phyloP scores from a whole-genome alignment of 2,888 invertebrate species.

The Euzetes globulus region DNA sequence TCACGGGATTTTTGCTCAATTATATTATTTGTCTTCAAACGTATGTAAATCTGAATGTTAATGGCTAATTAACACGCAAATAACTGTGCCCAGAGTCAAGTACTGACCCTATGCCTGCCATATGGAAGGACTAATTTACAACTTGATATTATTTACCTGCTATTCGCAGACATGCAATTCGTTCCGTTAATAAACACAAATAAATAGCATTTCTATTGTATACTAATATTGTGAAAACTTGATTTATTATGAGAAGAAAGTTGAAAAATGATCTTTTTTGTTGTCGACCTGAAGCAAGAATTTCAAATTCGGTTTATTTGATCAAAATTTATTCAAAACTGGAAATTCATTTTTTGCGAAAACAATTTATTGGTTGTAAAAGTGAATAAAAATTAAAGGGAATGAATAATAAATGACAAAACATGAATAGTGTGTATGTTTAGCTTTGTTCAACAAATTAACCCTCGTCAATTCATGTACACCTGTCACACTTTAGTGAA shows the following conservation, averaged over 20 bases:
- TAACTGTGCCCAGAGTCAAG: neutral
- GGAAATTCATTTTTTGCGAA: too few relatives aligned
- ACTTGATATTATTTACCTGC: neutral
- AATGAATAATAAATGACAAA: too few relatives aligned
- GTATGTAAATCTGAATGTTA: neutral
- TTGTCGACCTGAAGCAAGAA: too few relatives aligned
- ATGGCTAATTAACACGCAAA: neutral
- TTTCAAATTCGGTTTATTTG: too few relatives aligned
- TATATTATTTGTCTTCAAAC: too few relatives aligned
- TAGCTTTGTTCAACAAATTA: neutral
- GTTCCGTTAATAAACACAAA: neutral
- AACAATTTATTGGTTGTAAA: too few relatives aligned
- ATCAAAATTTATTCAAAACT: too few relatives aligned
- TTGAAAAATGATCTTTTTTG: too few relatives aligned
- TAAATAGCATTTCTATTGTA: neutral
- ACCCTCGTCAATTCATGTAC: neutral
- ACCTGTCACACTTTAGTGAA: neutral
- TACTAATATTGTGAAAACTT: too few relatives aligned
- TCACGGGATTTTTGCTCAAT: too few relatives aligned
- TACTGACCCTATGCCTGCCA: neutral
- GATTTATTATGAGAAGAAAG: too few relatives aligned
- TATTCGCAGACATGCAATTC: neutral
- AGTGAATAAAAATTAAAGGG: too few relatives aligned
- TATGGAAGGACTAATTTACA: neutral
- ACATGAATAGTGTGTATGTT: neutral